A percentile compares a stretch with the other conserved stretches of the same genome.
Conservation (phyloP, 2,113 vertebrate species). For the Glareola pratincola region DNA sequence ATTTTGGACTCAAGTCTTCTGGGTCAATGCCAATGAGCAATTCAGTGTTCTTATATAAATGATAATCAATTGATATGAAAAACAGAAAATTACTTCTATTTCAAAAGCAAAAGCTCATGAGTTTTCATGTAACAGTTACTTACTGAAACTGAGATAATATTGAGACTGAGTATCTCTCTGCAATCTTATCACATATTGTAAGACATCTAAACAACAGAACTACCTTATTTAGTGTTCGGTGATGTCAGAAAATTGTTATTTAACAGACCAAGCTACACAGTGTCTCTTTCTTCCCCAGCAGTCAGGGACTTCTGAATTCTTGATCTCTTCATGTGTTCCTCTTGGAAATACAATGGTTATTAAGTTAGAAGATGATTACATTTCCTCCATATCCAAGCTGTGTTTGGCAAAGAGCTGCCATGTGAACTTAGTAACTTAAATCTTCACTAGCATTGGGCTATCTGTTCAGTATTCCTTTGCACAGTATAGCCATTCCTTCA, state of each 20-base stretch:
- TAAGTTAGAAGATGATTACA: not conserved
- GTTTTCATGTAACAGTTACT: not conserved
- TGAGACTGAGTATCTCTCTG: not conserved
- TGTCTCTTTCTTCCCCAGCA: not conserved
- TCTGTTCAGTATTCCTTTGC: not conserved
- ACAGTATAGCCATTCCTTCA: not conserved
- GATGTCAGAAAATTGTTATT: not conserved
- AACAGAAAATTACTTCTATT: not conserved
- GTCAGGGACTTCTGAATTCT: not conserved
- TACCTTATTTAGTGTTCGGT: not conserved
- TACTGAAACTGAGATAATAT: not conserved
- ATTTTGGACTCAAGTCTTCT: not conserved
- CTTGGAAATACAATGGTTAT: not conserved
- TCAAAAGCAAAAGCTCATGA: not conserved
- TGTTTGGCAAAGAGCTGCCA: not conserved
- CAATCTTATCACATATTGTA: not conserved
- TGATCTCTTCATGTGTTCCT: not conserved
- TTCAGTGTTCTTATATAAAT: not conserved
- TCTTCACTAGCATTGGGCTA: not conserved
- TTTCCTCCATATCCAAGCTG: not conserved
- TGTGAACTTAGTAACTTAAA: not conserved
- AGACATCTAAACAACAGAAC: not conserved
- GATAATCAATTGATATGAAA: not conserved
- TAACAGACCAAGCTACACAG: not conserved
- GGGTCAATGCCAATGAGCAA: not conserved